These are phyloP conservation scores for Aphrocallistes beatrix DNA, from an alignment of 37 sponge, comb jelly and placozoan genomes.

Conservation along the genomic window DNA sequence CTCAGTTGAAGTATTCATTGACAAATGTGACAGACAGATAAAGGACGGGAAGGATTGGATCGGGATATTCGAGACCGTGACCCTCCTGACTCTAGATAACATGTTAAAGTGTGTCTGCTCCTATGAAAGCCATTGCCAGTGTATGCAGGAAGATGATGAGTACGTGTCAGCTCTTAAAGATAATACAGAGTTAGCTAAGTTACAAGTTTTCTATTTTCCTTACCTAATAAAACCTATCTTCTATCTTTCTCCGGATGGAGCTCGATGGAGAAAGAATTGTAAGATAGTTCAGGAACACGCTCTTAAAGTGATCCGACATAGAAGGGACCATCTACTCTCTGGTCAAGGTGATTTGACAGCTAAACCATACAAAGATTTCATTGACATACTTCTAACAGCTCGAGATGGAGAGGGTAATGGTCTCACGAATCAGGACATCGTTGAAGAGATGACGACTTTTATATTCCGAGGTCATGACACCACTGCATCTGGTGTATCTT, in stretches of 20 bases:
- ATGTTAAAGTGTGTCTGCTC: slow-evolving; percentile 58
- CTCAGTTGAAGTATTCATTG: slow-evolving; percentile 28
- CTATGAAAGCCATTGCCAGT: slow-evolving; percentile 56
- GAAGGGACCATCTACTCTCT: not conserved
- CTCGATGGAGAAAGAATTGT: slow-evolving; percentile 21
- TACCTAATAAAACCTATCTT: slow-evolving; percentile 33
- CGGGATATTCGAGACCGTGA: slow-evolving; percentile 34
- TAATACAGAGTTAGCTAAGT: not conserved
- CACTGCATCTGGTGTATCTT: not conserved
- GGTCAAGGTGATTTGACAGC: not conserved
- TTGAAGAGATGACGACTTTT: slow-evolving; percentile 1
- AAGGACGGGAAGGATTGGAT: slow-evolving; percentile 17
- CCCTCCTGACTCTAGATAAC: slow-evolving; percentile 47
- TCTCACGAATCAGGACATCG: not conserved
- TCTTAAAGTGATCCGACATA: slow-evolving; percentile 23
- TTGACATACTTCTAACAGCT: slow-evolving; percentile 1
- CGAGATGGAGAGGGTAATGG: not conserved
- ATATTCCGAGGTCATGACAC: slow-evolving; percentile 2
- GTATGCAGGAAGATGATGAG: not conserved
- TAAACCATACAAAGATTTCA: not conserved
- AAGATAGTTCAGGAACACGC: slow-evolving; percentile 35
- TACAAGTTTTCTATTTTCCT: not conserved
- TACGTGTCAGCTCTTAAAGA: not conserved
- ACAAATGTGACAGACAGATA: not conserved
- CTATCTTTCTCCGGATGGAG: slow-evolving; percentile 34